Evolutionary conservation across 2,797 vertebrate genomes (phyloP).

Genomic region (Emys orbicularis): DNA sequence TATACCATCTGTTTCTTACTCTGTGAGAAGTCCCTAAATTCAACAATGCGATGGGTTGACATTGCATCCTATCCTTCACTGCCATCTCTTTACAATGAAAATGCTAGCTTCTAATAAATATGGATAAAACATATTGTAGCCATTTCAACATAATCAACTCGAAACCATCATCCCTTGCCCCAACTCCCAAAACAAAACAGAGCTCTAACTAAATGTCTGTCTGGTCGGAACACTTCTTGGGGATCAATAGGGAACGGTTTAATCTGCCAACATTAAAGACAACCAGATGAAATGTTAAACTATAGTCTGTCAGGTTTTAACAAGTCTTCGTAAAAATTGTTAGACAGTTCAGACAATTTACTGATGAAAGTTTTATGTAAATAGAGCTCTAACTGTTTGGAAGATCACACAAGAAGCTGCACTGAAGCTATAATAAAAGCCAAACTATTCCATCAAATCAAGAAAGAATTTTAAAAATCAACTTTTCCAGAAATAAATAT

Average conservation of each 20-base stretch:
- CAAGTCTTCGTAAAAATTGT: not conserved
- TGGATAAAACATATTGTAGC: accelerated
- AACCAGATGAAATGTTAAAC: not conserved
- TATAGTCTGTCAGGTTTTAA: not conserved
- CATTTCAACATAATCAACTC: not conserved
- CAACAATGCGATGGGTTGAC: accelerated
- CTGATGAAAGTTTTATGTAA: not conserved
- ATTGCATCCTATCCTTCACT: not conserved
- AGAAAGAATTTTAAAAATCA: not conserved
- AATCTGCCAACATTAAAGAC: not conserved
- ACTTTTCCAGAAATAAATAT: not conserved
- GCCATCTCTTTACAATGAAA: not conserved
- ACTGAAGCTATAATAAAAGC: not conserved
- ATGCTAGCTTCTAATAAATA: not conserved
- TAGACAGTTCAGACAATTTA: not conserved
- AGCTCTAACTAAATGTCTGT: not conserved
- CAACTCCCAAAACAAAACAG: not conserved
- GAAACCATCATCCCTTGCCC: not conserved
- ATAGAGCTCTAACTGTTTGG: not conserved
- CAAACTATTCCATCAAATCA: accelerated
- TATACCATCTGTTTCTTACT: not conserved
- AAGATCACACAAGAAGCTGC: not conserved
- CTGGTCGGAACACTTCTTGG: not conserved
- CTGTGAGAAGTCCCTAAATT: accelerated
- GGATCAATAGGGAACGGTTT: not conserved